Base-by-base conservation (phyloP, 1,140 invertebrate genomes). In the Nymphalis io region DNA sequence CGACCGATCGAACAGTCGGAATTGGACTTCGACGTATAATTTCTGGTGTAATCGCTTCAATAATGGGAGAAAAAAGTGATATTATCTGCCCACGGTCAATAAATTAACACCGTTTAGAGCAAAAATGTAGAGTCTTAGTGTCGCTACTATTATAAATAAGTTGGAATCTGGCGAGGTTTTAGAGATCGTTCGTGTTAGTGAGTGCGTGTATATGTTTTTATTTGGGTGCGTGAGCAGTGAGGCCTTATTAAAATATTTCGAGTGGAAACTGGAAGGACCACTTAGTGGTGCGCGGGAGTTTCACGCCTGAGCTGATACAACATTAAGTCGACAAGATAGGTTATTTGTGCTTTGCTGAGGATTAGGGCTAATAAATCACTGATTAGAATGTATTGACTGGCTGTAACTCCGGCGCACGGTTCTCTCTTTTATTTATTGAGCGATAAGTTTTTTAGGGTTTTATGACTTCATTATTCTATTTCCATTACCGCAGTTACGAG, bases 171-270 rank as follows among this genome's bases (percentile, higher is more conserved):
- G 67, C 73, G 78, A 79, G 79, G 80, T 78, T 83, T 79, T 78
- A 80, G 75, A 79, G 80, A 81, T 71, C 78, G 77, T 82, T 83
- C 79, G 82, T 82, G 85, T 78, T 70, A 64, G 74, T 81, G 78
- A 80, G 82, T 87, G 80, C 81, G 82, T 85, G 84, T 85, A 81
- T 85, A 81, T 87, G 82, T 88, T 88, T 89, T 90, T 91, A 90
- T 90, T 91, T 88, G 85, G 87, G 81, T 90, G 88, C 87, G 89
- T 89, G 89, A 88, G 86, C 87, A 86, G 85, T 85, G 84, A 85
- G 84, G 88, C 84, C 87, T 90, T 91, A 91, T 91, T 91, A 91
- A 91, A 91, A 91, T 90, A 91, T 91, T 91, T 91, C 89, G 88
- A 91, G 83, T 89, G 87, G 87, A 91, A 91, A 91, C 89, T 91